A percentile compares a stretch with the other conserved stretches of the same genome.
phyloP scores from a whole-genome alignment of 2,113 vertebrate genomes.

The Ovis canadensis region DNA sequence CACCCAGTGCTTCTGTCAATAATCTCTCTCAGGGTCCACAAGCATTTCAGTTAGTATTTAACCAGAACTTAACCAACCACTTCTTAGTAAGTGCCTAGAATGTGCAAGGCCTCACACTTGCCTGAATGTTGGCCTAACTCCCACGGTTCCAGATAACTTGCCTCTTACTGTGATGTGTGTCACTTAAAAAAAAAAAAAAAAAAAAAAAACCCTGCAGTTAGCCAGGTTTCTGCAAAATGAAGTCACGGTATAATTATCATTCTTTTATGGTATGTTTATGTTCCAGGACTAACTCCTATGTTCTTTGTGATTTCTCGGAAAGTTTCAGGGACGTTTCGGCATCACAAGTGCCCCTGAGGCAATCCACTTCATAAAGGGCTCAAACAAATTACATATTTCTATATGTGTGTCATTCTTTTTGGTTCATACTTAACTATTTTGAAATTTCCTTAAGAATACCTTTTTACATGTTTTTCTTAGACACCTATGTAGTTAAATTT shows the following conservation, averaged over 20 bases:
- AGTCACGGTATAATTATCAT: slow-evolving; percentile 82
- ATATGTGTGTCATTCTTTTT: slow-evolving; percentile 71
- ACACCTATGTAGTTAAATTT: slow-evolving; percentile 62
- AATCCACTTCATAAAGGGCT: slow-evolving; percentile 78
- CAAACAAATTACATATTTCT: slow-evolving; percentile 80
- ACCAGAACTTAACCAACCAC: background rate
- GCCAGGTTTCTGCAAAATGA: slow-evolving; percentile 78
- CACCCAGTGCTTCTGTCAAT: background rate
- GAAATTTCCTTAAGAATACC: slow-evolving; percentile 63
- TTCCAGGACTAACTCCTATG: slow-evolving; percentile 78
- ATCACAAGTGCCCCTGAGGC: slow-evolving; percentile 80
- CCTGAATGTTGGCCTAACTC: background rate
- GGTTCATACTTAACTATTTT: slow-evolving; percentile 72
- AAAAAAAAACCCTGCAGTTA: slow-evolving; percentile 73
- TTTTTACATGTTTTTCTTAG: slow-evolving; percentile 59
- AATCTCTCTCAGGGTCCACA: background rate
- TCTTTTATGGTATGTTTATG: slow-evolving; percentile 79
- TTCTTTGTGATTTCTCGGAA: slow-evolving; percentile 82
- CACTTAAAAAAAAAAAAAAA: slow-evolving; percentile 63
- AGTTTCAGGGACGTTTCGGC: slow-evolving; percentile 82
- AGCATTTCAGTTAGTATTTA: slow-evolving; percentile 15
- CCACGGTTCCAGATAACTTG: slow-evolving; percentile 11
- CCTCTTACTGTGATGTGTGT: slow-evolving; percentile 67
- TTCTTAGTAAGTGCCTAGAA: background rate
- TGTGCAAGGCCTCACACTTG: background rate